phyloP scores from a whole-genome alignment of 2,888 invertebrate species.

The Lingula anatina region DNA sequence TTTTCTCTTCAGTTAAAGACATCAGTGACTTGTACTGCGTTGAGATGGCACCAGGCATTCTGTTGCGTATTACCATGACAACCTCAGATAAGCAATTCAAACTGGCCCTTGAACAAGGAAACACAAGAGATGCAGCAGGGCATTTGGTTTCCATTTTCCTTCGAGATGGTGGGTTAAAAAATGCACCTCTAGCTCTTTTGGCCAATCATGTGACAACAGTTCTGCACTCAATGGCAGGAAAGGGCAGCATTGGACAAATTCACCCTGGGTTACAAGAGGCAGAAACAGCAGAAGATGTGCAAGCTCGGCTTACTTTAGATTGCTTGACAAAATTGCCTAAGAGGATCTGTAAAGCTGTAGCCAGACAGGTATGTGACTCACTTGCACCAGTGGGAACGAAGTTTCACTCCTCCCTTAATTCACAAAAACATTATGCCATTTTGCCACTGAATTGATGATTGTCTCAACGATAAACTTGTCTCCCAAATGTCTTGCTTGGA shows the following conservation, averaged over 20 bases:
- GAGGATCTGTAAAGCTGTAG: slow-evolving; percentile 27
- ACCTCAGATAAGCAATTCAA: slow-evolving; percentile 30
- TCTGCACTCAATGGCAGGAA: slow-evolving; percentile 17
- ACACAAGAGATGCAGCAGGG: slow-evolving; percentile 28
- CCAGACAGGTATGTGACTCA: slow-evolving; percentile 23
- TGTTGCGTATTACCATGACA: too few relatives aligned
- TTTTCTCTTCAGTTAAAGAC: slow-evolving; percentile 19
- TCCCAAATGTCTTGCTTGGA: too few relatives aligned
- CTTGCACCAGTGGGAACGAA: too few relatives aligned
- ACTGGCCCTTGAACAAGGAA: slow-evolving; percentile 17
- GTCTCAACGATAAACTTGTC: background rate
- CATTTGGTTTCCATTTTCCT: slow-evolving; percentile 42
- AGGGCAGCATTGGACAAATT: too few relatives aligned
- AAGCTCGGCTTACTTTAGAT: slow-evolving; percentile 35
- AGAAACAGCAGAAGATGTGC: slow-evolving; percentile 25
- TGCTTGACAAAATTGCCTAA: slow-evolving; percentile 33
- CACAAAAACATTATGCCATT: too few relatives aligned
- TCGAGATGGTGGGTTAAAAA: slow-evolving; percentile 32
- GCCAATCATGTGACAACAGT: slow-evolving; percentile 39
- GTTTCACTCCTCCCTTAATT: too few relatives aligned
- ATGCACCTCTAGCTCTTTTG: slow-evolving; percentile 37
- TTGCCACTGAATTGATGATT: too few relatives aligned
- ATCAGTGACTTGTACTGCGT: slow-evolving; percentile 29
- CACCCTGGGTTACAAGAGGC: background rate
- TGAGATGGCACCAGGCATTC: too few relatives aligned